Evolutionary conservation across 2,113 vertebrate species (phyloP), one percentile per base, ranked within the genome.

Genomic region (Caloenas nicobarica): DNA sequence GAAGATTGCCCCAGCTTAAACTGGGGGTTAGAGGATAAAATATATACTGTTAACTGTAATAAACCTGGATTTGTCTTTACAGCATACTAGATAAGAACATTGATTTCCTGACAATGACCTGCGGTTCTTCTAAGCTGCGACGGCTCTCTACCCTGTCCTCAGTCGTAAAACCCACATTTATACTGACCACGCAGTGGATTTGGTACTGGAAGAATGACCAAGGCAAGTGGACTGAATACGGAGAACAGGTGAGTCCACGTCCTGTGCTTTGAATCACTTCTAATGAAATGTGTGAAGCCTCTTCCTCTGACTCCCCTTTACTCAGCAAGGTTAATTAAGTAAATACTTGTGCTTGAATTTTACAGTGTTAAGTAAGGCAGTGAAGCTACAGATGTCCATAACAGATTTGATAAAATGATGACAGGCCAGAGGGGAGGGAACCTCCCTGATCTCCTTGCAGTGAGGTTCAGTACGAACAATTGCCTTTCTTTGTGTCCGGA

Each of bases 171-270:
- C 98, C 98, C 19, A 71, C 98, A 50, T 98, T 97, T 53, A 77
- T 97, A 11, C 96, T 99, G 62, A 99, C 99, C 19, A 99, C 99
- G 1, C 80, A 98, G 89, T 99, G 99, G 99, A 54, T 98, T 70
- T 99, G 99, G 99, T 98, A 98, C 95, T 99, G 98, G 98, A 97
- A 96, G 96, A 96, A 98, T 48, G 96, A 98, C 5, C 19, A 25
- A 9, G 98, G 96, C 19, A 71, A 66, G 17, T 99, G 99, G 99
- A 68, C 70, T 46, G 98, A 99, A 88, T 99, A 98, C 65, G 98
- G 98, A 57, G 40, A 95, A 23, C 80, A 97, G 92, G 99, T 99
- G 91, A 97, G 97, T 97, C 56, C 50, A 21, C 7, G 34, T 56
- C 21, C 36, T 46, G 28, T 77, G 62, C 71, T 81, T 48, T 66